A percentile compares a stretch with the other conserved stretches of the same genome.
phyloP scores from a whole-genome alignment of 2,113 vertebrate species.

The Eulemur macaco region DNA sequence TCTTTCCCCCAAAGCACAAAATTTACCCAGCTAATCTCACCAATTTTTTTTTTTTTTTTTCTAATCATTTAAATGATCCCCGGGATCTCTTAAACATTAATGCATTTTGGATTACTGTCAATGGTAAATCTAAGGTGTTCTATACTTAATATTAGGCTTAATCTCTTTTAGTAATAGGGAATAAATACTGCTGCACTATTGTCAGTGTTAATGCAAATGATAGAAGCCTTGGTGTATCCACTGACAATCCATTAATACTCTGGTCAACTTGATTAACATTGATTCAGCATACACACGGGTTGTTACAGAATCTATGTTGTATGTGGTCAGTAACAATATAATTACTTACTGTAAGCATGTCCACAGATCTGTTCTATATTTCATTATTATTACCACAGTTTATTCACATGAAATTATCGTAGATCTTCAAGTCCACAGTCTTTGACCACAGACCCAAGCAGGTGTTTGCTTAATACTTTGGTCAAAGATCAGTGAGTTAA shows the following conservation, averaged over 20 bases:
- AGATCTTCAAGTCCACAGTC: constrained; percentile 83
- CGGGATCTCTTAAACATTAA: constrained; percentile 72
- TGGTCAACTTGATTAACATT: constrained; percentile 81
- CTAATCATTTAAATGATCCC: constrained; percentile 68
- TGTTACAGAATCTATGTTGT: constrained; percentile 66
- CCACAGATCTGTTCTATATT: constrained; percentile 88
- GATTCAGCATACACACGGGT: constrained; percentile 76
- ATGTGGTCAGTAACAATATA: constrained; percentile 73
- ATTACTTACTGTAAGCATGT: constrained; percentile 83
- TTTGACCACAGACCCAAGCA: constrained; percentile 93
- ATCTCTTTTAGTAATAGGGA: constrained; percentile 73
- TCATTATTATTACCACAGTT: constrained; percentile 85
- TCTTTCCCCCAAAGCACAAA: background rate
- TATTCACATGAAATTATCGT: constrained; percentile 92
- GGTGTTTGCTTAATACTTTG: constrained; percentile 99
- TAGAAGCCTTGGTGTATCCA: constrained; percentile 67
- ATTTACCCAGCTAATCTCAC: constrained; percentile 62
- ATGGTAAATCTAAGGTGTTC: constrained; percentile 73
- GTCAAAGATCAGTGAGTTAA: constrained; percentile 99
- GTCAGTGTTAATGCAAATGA: constrained; percentile 75
- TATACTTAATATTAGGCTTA: constrained; percentile 78
- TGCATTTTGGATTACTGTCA: constrained; percentile 62
- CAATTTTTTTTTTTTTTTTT: constrained; percentile 71
- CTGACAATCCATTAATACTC: constrained; percentile 77
- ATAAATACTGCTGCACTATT: constrained; percentile 75